Conservation (phyloP, 2,888 invertebrate species). For the Caenorhabditis doughertyi region DNA sequence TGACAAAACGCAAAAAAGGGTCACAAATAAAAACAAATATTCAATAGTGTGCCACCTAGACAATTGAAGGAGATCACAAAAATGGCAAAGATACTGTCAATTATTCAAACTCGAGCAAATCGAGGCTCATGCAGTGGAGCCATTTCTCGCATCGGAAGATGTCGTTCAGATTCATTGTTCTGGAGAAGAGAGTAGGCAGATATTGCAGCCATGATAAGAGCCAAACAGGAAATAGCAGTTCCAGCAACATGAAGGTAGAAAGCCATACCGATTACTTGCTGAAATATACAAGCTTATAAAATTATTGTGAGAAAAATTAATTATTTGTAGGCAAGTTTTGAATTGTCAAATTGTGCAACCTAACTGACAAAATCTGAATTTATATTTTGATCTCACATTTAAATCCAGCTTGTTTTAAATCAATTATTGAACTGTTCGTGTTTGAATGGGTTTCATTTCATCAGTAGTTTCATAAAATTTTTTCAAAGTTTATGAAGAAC, state of each 20-base stretch:
- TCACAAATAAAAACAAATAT: slow-evolving; percentile 22
- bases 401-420: too few relatives aligned
- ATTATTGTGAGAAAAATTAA: background rate
- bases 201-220: slow-evolving; percentile 78
- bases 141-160: slow-evolving; percentile 73
- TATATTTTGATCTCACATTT: background rate
- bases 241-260: slow-evolving; percentile 81
- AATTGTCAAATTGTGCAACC: too few relatives aligned
- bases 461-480: too few relatives aligned
- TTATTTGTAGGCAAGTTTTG: too few relatives aligned
- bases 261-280: slow-evolving; percentile 81
- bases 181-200: slow-evolving; percentile 79
- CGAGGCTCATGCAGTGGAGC: slow-evolving; percentile 65
- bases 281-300: slow-evolving; percentile 63
- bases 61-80: slow-evolving; percentile 44
- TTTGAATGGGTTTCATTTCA: too few relatives aligned
- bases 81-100: slow-evolving; percentile 21
- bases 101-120: slow-evolving; percentile 55
- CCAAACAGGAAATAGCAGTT: slow-evolving; percentile 77
- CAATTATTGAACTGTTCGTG: too few relatives aligned
- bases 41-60: slow-evolving; percentile 42
- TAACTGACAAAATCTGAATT: too few relatives aligned
- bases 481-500: too few relatives aligned
- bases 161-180: slow-evolving; percentile 64
- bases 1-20: background rate